These are phyloP conservation scores for Ammodytes marinus DNA, from an alignment of 2,113 vertebrate genomes.

Conservation along the genomic window DNA sequence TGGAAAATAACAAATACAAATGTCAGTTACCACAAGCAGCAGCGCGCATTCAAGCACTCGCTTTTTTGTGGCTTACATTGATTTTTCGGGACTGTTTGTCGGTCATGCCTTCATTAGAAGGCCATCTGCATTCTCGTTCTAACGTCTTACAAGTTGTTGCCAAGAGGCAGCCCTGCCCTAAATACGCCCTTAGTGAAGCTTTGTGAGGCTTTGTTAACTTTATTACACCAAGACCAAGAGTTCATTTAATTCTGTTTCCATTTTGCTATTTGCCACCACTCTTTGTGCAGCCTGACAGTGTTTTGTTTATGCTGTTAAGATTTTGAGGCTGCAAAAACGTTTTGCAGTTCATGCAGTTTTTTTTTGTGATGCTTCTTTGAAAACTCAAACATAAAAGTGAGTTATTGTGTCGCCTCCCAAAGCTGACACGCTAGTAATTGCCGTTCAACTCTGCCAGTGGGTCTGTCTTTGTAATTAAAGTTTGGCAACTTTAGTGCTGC, in stretches of 20 bases:
- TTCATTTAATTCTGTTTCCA: slow-evolving; percentile 19
- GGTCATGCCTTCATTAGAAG: background rate
- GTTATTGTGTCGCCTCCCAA: slow-evolving; percentile 42
- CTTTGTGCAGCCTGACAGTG: slow-evolving; percentile 34
- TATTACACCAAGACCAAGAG: background rate
- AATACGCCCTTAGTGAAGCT: slow-evolving; percentile 2
- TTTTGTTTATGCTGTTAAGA: slow-evolving; percentile 61
- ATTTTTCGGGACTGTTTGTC: slow-evolving; percentile 5
- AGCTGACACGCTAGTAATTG: slow-evolving; percentile 64
- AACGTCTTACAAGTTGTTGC: background rate
- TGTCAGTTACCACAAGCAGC: background rate
- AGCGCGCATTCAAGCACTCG: background rate
- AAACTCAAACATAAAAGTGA: slow-evolving; percentile 51
- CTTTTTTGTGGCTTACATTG: background rate
- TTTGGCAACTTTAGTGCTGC: slow-evolving; percentile 21
- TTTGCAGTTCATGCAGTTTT: slow-evolving; percentile 49
- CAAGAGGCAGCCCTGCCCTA: slow-evolving; percentile 6
- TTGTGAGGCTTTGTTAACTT: slow-evolving; percentile 25
- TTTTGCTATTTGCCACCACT: slow-evolving; percentile 30
- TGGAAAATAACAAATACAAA: too few species aligned
- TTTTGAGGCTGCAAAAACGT: slow-evolving; percentile 30
- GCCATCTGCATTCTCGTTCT: background rate
- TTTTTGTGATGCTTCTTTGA: slow-evolving; percentile 54
- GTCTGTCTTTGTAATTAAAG: slow-evolving; percentile 42
- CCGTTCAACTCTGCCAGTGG: slow-evolving; percentile 26